Base-by-base conservation (phyloP, 2,888 invertebrate genomes). In the Thecocarcelia acutangulata region DNA sequence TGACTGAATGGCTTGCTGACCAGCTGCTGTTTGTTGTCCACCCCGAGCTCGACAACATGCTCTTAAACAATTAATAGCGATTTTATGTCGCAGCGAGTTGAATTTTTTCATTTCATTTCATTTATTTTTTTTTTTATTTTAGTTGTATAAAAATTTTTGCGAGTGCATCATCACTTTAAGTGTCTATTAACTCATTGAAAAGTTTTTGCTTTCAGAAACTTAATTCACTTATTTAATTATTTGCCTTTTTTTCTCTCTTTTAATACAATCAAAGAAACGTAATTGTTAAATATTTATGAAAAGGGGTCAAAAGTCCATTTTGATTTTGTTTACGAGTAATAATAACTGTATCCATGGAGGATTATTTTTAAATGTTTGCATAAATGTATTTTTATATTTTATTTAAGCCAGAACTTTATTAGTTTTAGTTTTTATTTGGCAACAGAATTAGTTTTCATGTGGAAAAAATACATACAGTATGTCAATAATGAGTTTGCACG, bases 11-110 rank as follows among this genome's bases (percentile, higher is more conserved):
- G n/a, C 4, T 28, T 5, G 33, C 8, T 64, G 63, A 24, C n/a
- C 15, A 59, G 48, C 37, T 70, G 24, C 42, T 42, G 15, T n/a
- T 50, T 42, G 40, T 3, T 15, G 37, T 5, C 48, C 48, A 40
- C 24, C n/a, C n/a, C 52, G 28, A 13, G 56, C 15, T 61, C 46
- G 13, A 24, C 15, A 52, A 24, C 15, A 5, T 59, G 74, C 78
- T 78, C 59, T 75, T 74, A 54, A 75, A 48, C 74, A 75, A 82
- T 82, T 82, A 78, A 78, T 70, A 28, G 54, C 48, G 52, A 58
- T 73, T 77, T 73, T 68, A 61, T 68, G 54, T 59, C 48, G 40
- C 52, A 37, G 50, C 13, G 33, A 52, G 42, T 33, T 1, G 33
- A 9, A 59, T 59, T 40, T 28, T 48, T 59, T 52, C 13, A 17